Percentiles rank a stretch among this genome's conserved stretches.
Conservation (phyloP, 2,888 invertebrate species). For the Volucella bombylans region DNA sequence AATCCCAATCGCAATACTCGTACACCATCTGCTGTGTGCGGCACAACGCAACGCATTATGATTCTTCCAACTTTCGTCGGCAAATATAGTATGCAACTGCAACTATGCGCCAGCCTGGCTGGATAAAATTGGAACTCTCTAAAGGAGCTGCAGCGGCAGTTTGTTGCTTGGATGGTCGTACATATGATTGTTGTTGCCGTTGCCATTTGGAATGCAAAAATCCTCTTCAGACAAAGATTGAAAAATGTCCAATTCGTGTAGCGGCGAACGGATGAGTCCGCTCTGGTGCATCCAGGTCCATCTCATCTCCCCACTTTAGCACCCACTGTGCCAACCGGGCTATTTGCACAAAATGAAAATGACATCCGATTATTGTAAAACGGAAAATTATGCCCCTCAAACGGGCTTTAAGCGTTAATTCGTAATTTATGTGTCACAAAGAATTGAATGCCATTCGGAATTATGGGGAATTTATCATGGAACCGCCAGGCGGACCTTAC, state of each 20-base stretch:
- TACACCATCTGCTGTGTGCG: constrained; percentile 27
- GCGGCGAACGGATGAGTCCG: constrained; percentile 27
- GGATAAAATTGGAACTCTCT: constrained; percentile 51
- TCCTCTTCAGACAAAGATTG: constrained; percentile 81
- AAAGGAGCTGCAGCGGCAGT: constrained; percentile 25
- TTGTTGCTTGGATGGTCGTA: constrained; percentile 9
- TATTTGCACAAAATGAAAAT: constrained; percentile 76
- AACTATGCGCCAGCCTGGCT: constrained; percentile 33
- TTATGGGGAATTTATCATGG: constrained; percentile 83
- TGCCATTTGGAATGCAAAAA: constrained; percentile 58
- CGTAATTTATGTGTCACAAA: constrained; percentile 83
- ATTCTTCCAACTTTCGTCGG: not conserved
- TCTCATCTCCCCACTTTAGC: constrained; percentile 46
- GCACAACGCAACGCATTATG: constrained; percentile 46
- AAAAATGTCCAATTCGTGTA: constrained; percentile 80
- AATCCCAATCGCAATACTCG: constrained; percentile 6
- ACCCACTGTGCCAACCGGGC: constrained; percentile 73
- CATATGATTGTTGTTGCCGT: no score
- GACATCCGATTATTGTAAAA: constrained; percentile 75
- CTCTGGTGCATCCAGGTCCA: constrained; percentile 9
- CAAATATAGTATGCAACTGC: constrained; percentile 29
- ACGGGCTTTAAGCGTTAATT: constrained; percentile 82
- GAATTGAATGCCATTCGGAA: constrained; percentile 82
- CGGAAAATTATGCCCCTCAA: constrained; percentile 75
- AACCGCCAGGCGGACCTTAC: constrained; percentile 14